Evolutionary conservation across 2,797 vertebrate species (phyloP), one percentile per base, ranked within the genome.

Genomic region (Eospalax fontanierii): DNA sequence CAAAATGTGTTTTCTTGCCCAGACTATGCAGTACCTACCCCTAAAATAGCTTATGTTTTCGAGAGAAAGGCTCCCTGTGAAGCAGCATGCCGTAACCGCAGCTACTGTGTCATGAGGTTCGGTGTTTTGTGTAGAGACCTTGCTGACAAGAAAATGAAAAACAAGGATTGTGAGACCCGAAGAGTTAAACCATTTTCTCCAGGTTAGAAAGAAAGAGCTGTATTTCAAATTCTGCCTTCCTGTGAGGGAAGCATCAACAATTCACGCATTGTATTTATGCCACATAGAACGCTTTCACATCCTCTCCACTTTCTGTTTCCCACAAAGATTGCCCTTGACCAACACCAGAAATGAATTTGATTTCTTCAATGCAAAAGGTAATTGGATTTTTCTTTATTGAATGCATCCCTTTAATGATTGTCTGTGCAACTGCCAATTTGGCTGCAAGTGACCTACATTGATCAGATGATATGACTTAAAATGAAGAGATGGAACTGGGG

Each of bases 371-470:
- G 97, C 93, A 98, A 96, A 96, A 98, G 75, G 91, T 98, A 99
- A 98, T 98, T 98, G 98, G 98, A 98, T 98, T 98, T 96, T 97
- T 97, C 97, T 97, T 98, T 98, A 98, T 97, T 97, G 97, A 98
- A 98, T 98, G 96, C 95, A 97, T 98, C 95, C 86, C 94, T 98
- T 98, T 98, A 98, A 98, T 98, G 98, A 98, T 95, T 97, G 26
- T 97, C 89, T 97, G 91, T 97, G 91, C 94, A 97, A 86, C 95
- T 96, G 95, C 97, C 98, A 98, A 98, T 98, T 98, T 98, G 98
- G 95, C 97, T 97, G 96, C 96, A 95, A 97, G 97, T 76, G 89
- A 98, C 97, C 97, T 97, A 98, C 97, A 98, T 66, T 98, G 98
- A 98, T 98, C 97, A 97, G 96, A 95, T 97, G 96, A 96, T 96